Evolutionary conservation across 2,113 vertebrate genomes (phyloP), one percentile per base, ranked within the genome.

Genomic region (Struthio camelus): DNA sequence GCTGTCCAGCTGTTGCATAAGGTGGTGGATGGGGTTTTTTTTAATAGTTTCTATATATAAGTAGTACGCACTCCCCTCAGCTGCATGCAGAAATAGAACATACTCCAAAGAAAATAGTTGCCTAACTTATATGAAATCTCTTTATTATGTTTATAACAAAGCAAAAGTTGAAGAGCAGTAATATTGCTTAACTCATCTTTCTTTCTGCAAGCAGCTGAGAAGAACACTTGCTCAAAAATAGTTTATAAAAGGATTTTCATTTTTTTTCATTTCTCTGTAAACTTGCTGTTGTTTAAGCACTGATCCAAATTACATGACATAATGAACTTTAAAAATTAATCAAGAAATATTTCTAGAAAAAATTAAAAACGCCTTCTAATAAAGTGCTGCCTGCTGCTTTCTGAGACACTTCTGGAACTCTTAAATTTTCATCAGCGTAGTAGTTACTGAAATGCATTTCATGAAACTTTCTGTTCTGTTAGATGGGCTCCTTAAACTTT

Each of bases 101-200:
- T 85, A 46, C 78, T 86, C 89, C 59, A 89, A 59, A 82, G 89
- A 87, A 95, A 89, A 79, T 46, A 78, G 50, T 91, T 87, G 87
- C 81, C 85, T 93, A 93, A 89, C 27, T 87, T 91, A 48, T 25
- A 64, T 50, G 24, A 91, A 91, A 80, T 91, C 30, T 80, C 30
- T 93, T 54, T 40, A 59, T 10, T 79, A 46, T 67, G 36, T 77
- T 92, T 85, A 79, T 85, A 80, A 91, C 53, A 94, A 94, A 93
- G 53, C 19, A 23, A 7, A 64, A 66, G 38, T 17, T 64, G 85
- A 84, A 75, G 25, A 90, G 7, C 42, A 23, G 51, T 64, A 12
- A 17, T 77, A 77, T 62, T 94, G 91, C 70, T 89, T 93, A 91
- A 56, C 64, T 79, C 85, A 90, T 23, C n/a, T 48, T 48, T 73